Evolutionary conservation across 1,140 invertebrate genomes (phyloP).

Genomic region (Hermetia illucens): DNA sequence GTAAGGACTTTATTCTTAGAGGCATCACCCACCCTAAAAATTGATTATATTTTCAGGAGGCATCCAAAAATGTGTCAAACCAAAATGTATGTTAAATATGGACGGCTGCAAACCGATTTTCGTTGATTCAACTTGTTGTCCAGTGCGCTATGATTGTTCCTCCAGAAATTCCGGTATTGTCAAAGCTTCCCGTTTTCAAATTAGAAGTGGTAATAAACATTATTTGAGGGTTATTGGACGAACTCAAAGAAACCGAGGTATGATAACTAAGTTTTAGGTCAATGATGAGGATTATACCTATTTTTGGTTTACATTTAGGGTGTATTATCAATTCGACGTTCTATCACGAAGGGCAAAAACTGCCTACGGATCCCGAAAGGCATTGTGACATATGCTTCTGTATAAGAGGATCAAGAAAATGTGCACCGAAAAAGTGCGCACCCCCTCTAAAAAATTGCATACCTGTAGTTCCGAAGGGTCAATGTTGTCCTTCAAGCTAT

Average conservation of each 20-base stretch:
- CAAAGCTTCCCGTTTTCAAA: slow-evolving; percentile 24
- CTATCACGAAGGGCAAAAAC: slow-evolving; percentile 58
- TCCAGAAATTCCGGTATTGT: slow-evolving; percentile 30
- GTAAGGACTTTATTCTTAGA: slow-evolving; percentile 15
- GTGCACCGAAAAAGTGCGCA: slow-evolving; percentile 59
- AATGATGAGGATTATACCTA: slow-evolving; percentile 2
- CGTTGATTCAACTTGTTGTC: slow-evolving; percentile 63
- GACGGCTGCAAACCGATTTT: slow-evolving; percentile 56
- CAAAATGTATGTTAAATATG: slow-evolving; percentile 63
- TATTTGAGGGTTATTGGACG: slow-evolving; percentile 24
- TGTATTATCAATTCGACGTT: slow-evolving; percentile 46
- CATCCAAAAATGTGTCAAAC: slow-evolving; percentile 59
- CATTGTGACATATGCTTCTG: slow-evolving; percentile 72
- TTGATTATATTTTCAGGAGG: slow-evolving; percentile 31
- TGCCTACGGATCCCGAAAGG: slow-evolving; percentile 42
- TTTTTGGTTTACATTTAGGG: slow-evolving; percentile 30
- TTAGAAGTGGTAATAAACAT: slow-evolving; percentile 23
- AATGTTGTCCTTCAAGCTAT: slow-evolving; percentile 74
- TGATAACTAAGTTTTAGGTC: too few relatives aligned
- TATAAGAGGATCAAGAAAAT: slow-evolving; percentile 53
- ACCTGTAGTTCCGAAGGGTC: slow-evolving; percentile 56
- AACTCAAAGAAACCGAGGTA: slow-evolving; percentile 17
- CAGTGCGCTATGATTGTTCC: slow-evolving; percentile 66
- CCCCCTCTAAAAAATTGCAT: slow-evolving; percentile 57
- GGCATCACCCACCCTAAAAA: background rate